A percentile compares a stretch with the other conserved stretches of the same genome.
Conservation (phyloP, 2,113 vertebrate species). For the Clinocottus analis region DNA sequence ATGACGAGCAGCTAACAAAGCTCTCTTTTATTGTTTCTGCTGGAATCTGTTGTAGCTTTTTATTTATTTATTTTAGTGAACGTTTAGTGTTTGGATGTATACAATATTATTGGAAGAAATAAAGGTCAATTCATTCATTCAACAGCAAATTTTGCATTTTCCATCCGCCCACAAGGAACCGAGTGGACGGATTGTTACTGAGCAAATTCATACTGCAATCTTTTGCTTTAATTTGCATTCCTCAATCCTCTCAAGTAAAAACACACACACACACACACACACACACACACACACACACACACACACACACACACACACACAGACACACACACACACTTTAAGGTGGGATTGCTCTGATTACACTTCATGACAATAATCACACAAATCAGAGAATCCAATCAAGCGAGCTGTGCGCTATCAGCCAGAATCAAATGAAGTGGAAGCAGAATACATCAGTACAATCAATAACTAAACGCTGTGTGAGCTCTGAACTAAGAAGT, state of each 20-base stretch:
- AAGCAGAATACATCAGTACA: conserved; percentile 12
- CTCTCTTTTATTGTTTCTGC: too few species aligned
- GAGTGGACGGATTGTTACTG: not conserved
- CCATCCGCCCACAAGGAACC: not conserved
- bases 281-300: too few species aligned
- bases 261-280: too few species aligned
- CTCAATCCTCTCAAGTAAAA: not conserved
- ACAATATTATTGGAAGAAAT: too few species aligned
- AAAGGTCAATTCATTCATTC: not conserved
- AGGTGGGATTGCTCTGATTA: conserved; percentile 34
- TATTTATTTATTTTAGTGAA: too few species aligned
- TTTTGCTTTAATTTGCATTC: not conserved
- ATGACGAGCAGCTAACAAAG: too few species aligned
- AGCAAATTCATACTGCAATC: not conserved
- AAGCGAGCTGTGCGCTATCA: conserved; percentile 23
- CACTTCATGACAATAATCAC: conserved; percentile 49
- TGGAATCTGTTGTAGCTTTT: too few species aligned
- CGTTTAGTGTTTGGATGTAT: too few species aligned
- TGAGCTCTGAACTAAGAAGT: conserved; percentile 4
- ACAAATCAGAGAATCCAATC: conserved; percentile 43
- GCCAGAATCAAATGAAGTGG: conserved; percentile 31
- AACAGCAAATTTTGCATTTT: not conserved
- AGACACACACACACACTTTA: conserved; percentile 18
- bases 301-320: too few species aligned
- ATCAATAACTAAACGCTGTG: not conserved